phyloP scores from a whole-genome alignment of 2,113 vertebrate species.

The Tonatia bakeri region DNA sequence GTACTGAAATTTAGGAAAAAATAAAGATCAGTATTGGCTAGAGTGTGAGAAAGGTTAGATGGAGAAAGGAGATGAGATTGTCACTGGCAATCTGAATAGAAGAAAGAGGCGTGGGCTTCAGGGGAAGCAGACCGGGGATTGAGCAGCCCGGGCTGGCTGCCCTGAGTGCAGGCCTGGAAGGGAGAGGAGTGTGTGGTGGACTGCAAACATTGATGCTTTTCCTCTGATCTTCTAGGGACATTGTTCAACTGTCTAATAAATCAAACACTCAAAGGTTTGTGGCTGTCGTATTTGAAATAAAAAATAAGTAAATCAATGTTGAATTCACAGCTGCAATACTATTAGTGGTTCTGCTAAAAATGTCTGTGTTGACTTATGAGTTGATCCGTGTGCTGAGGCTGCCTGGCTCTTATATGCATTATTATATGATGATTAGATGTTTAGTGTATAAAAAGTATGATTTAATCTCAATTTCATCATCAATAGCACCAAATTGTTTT shows the following conservation, averaged over 20 bases:
- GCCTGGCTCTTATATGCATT: background rate
- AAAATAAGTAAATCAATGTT: background rate
- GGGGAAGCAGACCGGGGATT: rapidly evolving
- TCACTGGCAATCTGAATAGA: background rate
- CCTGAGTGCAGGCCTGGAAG: background rate
- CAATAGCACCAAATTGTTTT: background rate
- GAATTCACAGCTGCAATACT: background rate
- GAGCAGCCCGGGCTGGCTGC: rapidly evolving
- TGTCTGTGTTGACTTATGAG: background rate
- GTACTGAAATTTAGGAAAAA: background rate
- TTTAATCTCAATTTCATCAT: constrained; percentile 1
- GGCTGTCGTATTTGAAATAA: background rate
- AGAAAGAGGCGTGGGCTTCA: background rate
- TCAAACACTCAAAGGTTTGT: background rate
- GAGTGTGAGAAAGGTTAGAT: background rate
- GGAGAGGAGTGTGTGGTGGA: background rate
- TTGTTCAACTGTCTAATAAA: background rate
- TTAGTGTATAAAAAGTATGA: background rate
- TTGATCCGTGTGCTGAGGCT: background rate
- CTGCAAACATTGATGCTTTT: background rate
- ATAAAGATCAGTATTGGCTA: background rate
- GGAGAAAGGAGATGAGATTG: background rate
- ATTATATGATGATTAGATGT: background rate
- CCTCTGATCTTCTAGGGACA: background rate
- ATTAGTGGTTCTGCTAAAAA: background rate